These are phyloP conservation scores for Thamnophis elegans DNA, from an alignment of 2,797 vertebrate genomes.

Conservation along the genomic window DNA sequence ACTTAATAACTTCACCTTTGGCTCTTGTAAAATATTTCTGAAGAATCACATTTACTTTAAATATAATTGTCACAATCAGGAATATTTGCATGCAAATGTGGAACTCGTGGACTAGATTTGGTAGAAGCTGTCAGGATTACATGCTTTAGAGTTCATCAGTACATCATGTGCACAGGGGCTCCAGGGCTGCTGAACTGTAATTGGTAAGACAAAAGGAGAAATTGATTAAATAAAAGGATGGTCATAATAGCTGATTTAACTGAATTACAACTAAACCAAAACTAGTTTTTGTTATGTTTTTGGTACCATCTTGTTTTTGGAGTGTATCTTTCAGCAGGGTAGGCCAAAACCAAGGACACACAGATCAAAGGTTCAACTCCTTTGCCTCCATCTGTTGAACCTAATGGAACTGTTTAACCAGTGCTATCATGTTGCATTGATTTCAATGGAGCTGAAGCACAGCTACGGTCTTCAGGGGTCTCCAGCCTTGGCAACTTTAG, in stretches of 20 bases:
- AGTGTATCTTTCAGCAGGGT: neutral
- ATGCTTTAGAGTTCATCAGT: neutral
- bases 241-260: neutral
- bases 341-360: neutral
- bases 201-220: neutral
- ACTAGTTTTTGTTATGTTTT: neutral
- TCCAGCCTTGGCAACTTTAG: no score
- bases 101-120: neutral
- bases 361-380: neutral
- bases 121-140: neutral
- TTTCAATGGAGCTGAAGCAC: neutral
- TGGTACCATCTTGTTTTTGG: neutral
- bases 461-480: neutral
- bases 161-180: neutral
- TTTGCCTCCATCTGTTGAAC: neutral
- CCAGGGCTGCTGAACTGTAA: neutral
- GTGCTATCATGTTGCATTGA: neutral
- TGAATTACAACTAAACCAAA: neutral
- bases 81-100: neutral
- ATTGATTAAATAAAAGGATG: neutral
- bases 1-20: no score
- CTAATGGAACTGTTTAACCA: neutral
- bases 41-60: neutral
- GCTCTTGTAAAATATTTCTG: neutral
- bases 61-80: neutral